Evolutionary conservation across 2,888 invertebrate species (phyloP), one percentile per base, ranked within the genome.

Genomic region (Aphodius sticticus): DNA sequence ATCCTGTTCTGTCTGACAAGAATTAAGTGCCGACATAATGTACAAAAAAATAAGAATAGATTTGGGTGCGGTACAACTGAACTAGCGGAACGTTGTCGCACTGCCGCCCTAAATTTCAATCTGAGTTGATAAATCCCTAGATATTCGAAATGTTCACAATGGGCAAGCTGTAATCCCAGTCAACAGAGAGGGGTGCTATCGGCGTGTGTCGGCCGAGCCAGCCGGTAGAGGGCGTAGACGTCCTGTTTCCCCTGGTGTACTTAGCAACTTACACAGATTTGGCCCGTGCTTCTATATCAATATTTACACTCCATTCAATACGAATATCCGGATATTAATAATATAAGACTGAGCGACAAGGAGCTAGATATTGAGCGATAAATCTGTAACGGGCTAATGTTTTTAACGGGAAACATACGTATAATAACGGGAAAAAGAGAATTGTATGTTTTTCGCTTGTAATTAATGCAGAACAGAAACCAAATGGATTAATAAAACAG

Each of bases 111-210:
- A 85, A 85, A 85, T 85, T 84, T 84, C 84, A 85, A 85, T 85
- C 84, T 84, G 82, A 81, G 78, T 84, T 84, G 85, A 85, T 85
- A 85, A 85, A 85, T 85, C 85, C 84, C 84, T 78, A 82, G 85
- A 85, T 85, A 85, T 85, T 84, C 82, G 83, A 83, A 84, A 85
- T 26, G 85, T 85, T 85, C 85, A 85, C 85, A 85, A 85, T 85
- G 84, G 85, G 82, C 82, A 83, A 84, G 84, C 84, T 81, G 83
- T 85, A 85, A 85, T 85, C 85, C 84, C 84, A 84, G 85, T 84
- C 84, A 83, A 81, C 84, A 84, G 83, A 82, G 82, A 81, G 83
- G 83, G 84, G 83, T 83, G 83, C 83, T 82, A 81, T 82, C 80
- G 80, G 72, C 75, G 72, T 75, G 69, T 72, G 53, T 53, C 53